Conservation (phyloP, 2,888 invertebrate genomes). For the Pollenia angustigena region DNA sequence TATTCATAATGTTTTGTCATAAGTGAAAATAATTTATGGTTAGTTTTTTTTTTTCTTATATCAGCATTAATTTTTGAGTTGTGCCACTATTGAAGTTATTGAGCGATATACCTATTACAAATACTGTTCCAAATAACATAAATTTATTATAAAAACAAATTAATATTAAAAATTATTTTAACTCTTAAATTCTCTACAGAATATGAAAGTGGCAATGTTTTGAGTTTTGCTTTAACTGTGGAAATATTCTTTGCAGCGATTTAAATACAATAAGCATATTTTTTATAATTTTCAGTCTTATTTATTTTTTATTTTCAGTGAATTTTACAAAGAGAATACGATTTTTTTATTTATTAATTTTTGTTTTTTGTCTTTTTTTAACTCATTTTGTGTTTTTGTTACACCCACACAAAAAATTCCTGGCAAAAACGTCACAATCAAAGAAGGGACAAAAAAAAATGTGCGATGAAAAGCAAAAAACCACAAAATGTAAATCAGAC, state of each 20-base stretch:
- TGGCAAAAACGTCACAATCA: slow-evolving; percentile 51
- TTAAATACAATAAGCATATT: slow-evolving; percentile 49
- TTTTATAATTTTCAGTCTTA: slow-evolving; percentile 24
- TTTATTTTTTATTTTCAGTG: slow-evolving; percentile 1
- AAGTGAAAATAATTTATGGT: no score
- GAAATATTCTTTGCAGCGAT: background rate
- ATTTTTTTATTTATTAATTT: background rate
- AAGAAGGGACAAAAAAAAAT: slow-evolving; percentile 25
- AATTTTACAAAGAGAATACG: background rate
- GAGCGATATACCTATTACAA: no score
- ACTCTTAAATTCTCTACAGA: no score
- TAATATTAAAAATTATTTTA: no score
- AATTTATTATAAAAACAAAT: no score
- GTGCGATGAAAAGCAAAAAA: slow-evolving; percentile 37
- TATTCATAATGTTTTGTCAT: no score
- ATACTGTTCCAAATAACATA: no score
- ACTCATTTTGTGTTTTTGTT: slow-evolving; percentile 38
- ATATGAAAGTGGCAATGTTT: no score
- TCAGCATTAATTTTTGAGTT: no score
- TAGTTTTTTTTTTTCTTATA: no score
- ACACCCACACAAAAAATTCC: slow-evolving; percentile 62
- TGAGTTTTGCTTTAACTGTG: no score
- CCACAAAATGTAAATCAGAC: slow-evolving; percentile 60
- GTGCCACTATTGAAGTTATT: no score
- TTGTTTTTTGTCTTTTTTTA: slow-evolving; percentile 27